phyloP scores from a whole-genome alignment of 1,140 invertebrate species.

The Leptopilina clavipes region DNA sequence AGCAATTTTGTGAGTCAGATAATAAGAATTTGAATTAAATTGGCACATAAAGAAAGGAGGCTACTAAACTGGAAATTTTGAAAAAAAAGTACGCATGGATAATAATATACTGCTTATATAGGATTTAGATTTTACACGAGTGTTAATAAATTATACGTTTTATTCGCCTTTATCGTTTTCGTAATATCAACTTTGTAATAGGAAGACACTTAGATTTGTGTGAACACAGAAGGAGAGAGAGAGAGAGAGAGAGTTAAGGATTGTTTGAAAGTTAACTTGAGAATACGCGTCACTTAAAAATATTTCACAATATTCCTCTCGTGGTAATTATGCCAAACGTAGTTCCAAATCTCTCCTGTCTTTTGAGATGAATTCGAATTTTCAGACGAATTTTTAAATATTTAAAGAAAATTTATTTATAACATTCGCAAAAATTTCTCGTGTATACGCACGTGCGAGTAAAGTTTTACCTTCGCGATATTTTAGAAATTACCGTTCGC shows the following conservation, averaged over 20 bases:
- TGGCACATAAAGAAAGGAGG: background rate
- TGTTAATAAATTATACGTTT: background rate
- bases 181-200: constrained; percentile 23
- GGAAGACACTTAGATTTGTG: constrained; percentile 9
- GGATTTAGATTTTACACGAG: no score
- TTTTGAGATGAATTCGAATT: no score
- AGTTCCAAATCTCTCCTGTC: background rate
- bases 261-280: constrained; percentile 6
- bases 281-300: background rate
- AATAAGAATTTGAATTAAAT: background rate
- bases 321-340: constrained; percentile 13
- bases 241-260: background rate
- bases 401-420: no score
- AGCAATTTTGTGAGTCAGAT: constrained; percentile 10
- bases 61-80: background rate
- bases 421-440: no score
- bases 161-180: constrained; percentile 5
- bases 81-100: background rate
- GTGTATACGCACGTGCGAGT: no score
- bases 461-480: no score
- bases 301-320: constrained; percentile 5
- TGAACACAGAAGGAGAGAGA: background rate
- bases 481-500: no score
- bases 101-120: constrained; percentile 6
- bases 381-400: no score